Percentiles rank a stretch among this genome's conserved stretches.
These are phyloP conservation scores for Linhomoeus sp. DNA, from an alignment of 2,888 invertebrate species.

Conservation along the genomic window DNA sequence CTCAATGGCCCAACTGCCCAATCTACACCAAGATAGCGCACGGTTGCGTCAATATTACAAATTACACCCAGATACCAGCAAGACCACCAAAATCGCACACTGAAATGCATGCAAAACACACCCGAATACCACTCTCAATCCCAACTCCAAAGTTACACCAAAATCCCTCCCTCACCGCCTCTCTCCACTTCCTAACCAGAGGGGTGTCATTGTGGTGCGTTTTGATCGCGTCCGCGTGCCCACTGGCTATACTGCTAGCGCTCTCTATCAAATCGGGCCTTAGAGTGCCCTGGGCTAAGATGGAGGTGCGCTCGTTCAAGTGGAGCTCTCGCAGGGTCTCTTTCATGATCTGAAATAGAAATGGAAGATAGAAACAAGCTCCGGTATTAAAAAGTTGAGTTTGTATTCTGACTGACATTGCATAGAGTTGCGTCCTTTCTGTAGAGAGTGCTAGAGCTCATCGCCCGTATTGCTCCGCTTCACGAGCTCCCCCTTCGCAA, in stretches of 20 bases:
- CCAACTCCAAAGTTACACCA: not conserved
- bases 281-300: slow-evolving; percentile 45
- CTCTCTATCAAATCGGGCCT: slow-evolving; percentile 96
- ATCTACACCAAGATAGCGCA: no score
- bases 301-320: slow-evolving; percentile 62
- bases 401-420: no score
- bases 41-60: no score
- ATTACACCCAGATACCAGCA: no score
- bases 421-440: no score
- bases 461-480: no score
- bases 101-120: not conserved
- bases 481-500: no score
- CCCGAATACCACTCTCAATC: not conserved
- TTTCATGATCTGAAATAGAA: no score
- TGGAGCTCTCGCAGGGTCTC: slow-evolving; percentile 37
- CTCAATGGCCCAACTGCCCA: not conserved
- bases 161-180: slow-evolving; percentile 22
- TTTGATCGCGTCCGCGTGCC: slow-evolving; percentile 84
- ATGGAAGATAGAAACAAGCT: no score
- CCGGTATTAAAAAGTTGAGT: no score
- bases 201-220: slow-evolving; percentile 99
- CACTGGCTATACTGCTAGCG: slow-evolving; percentile 58
- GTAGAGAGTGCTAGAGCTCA: no score
- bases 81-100: no score
- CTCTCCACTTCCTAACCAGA: slow-evolving; percentile 55